These are phyloP conservation scores for Oceanodroma tethys DNA, from an alignment of 2,113 vertebrate genomes.

Conservation along the genomic window DNA sequence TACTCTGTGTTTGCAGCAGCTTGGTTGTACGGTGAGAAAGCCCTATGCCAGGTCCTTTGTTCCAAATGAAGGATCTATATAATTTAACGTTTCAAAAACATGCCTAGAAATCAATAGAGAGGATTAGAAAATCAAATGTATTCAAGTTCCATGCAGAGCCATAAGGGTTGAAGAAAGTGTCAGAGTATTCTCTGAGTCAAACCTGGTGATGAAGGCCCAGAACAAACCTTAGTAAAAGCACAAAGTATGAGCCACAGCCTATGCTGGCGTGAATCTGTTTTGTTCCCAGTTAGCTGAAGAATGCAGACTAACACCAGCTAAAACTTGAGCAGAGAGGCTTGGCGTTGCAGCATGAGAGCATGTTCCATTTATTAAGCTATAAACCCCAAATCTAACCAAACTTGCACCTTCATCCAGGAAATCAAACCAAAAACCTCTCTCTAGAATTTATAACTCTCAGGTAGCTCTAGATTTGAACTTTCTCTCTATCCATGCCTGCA, in stretches of 20 bases:
- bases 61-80: constrained; percentile 9
- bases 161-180: not conserved
- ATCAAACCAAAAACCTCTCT: not conserved
- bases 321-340: not conserved
- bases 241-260: not conserved
- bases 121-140: constrained; percentile 21
- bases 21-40: not conserved
- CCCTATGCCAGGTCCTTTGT: not conserved
- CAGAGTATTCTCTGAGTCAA: not conserved
- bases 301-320: not conserved
- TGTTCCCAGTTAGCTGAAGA: not conserved
- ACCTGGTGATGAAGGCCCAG: not conserved
- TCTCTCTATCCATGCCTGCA: not conserved
- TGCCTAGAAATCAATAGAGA: not conserved
- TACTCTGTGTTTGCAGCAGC: not conserved
- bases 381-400: not conserved
- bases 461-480: not conserved
- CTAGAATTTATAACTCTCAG: not conserved
- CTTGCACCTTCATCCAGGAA: not conserved
- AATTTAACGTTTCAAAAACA: not conserved
- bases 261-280: not conserved
- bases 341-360: not conserved
- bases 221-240: not conserved
- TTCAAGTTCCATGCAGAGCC: not conserved
- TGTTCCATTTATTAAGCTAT: not conserved